Evolutionary conservation across 2,113 vertebrate species (phyloP).

Genomic region (Myotis brandtii): DNA sequence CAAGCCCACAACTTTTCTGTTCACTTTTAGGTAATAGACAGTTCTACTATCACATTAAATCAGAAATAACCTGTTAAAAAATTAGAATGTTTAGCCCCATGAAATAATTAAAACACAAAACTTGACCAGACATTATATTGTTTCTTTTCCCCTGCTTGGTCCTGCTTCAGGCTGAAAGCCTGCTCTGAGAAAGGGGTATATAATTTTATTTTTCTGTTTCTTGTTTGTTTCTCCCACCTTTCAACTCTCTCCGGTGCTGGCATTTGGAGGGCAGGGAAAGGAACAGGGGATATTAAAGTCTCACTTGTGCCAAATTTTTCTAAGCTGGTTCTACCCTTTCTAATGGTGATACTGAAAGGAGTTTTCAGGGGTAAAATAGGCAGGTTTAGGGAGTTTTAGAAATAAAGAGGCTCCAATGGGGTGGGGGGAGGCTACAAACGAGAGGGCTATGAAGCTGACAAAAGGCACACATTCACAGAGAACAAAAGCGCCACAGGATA

Average conservation of each 20-base stretch:
- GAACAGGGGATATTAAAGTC: background rate
- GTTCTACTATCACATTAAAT: background rate
- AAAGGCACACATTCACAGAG: too few species aligned
- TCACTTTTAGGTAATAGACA: background rate
- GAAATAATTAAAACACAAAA: slow-evolving; percentile 9
- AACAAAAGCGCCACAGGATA: too few species aligned
- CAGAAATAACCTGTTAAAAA: background rate
- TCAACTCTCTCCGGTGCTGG: background rate
- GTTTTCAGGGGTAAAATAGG: too few species aligned
- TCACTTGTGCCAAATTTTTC: background rate
- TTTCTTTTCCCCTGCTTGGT: background rate
- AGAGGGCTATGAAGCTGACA: too few species aligned
- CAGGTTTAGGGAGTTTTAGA: too few species aligned
- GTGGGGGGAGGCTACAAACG: too few species aligned
- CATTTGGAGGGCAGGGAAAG: background rate
- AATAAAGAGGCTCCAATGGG: too few species aligned
- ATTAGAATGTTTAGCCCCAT: background rate
- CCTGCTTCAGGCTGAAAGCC: background rate
- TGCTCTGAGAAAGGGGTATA: background rate
- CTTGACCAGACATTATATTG: background rate
- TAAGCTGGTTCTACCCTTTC: background rate
- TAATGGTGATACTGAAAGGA: background rate
- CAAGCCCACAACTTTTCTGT: background rate
- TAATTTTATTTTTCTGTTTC: background rate
- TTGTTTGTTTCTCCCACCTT: background rate